A percentile compares a stretch with the other conserved stretches of the same genome.
phyloP scores from a whole-genome alignment of 2,797 vertebrate species.

The Manis crassicaudata region DNA sequence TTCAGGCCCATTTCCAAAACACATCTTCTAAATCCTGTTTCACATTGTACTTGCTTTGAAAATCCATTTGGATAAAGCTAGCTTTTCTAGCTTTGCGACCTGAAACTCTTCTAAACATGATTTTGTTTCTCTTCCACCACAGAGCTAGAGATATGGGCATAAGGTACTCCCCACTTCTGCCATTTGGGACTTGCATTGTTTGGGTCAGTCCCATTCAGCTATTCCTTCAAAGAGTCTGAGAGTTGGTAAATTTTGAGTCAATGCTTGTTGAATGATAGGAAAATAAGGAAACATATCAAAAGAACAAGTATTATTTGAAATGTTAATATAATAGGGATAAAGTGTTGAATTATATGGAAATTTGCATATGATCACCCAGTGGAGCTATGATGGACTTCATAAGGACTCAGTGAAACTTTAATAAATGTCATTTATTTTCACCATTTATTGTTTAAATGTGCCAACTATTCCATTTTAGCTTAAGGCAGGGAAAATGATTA shows the following conservation, averaged over 20 bases:
- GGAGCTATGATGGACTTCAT: not conserved
- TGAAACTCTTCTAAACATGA: not conserved
- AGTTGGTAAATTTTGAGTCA: not conserved
- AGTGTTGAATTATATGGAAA: not conserved
- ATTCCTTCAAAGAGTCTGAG: not conserved
- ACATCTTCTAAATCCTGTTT: not conserved
- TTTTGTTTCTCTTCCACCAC: not conserved
- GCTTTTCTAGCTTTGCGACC: not conserved
- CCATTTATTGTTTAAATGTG: slow-evolving; percentile 41
- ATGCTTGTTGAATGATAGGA: not conserved
- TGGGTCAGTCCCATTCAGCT: slow-evolving; percentile 7
- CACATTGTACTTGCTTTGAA: not conserved
- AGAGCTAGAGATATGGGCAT: not conserved
- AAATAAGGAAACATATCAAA: not conserved
- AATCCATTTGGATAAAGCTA: slow-evolving; percentile 8
- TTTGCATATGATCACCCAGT: not conserved
- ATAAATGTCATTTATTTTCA: slow-evolving; percentile 20
- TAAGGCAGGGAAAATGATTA: not conserved
- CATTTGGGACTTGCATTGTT: not conserved
- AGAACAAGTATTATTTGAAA: slow-evolving; percentile 27
- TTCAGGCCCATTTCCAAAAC: slow-evolving; percentile 39
- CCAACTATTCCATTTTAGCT: slow-evolving; percentile 24
- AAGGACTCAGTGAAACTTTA: slow-evolving; percentile 35
- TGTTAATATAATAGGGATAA: slow-evolving; percentile 5
- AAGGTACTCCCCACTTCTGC: not conserved